These are phyloP conservation scores for Tachystola acroxantha DNA, from an alignment of 2,888 invertebrate genomes.

Conservation along the genomic window DNA sequence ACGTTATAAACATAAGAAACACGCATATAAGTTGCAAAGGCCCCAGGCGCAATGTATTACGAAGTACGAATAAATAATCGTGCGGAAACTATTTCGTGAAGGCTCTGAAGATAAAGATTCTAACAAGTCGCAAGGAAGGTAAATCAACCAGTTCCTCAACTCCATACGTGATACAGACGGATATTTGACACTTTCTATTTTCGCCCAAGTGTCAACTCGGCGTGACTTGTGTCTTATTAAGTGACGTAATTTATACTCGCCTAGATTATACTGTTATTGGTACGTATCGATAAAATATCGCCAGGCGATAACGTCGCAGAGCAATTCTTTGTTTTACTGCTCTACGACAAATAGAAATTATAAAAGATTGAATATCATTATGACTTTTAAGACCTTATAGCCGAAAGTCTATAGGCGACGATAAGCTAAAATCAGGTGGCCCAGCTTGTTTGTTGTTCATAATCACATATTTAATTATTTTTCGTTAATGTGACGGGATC, in stretches of 20 bases:
- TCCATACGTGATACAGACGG: conserved; percentile 49
- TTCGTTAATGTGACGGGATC: too few species aligned
- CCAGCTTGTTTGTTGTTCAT: too few species aligned
- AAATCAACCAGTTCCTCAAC: conserved; percentile 31
- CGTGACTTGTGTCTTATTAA: conserved; percentile 42
- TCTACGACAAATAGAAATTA: too few species aligned
- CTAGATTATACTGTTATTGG: conserved; percentile 15
- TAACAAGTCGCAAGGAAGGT: conserved; percentile 25
- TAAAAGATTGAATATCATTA: too few species aligned
- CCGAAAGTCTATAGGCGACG: too few species aligned
- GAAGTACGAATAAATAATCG: conserved; percentile 21
- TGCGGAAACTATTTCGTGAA: conserved; percentile 16
- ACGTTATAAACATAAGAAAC: not conserved
- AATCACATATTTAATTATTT: too few species aligned
- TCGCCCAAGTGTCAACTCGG: conserved; percentile 40
- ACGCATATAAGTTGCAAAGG: not conserved
- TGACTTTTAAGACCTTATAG: too few species aligned
- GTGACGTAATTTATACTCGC: conserved; percentile 44
- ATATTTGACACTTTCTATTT: conserved; percentile 71
- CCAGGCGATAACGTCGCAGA: conserved; percentile 4
- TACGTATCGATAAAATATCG: conserved; percentile 12
- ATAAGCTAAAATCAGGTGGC: too few species aligned
- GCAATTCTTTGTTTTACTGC: too few species aligned
- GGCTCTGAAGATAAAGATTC: conserved; percentile 15
- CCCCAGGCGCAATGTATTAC: conserved; percentile 10